Base-by-base conservation (phyloP, 2,888 invertebrate genomes). In the Peribatodes rhomboidaria region DNA sequence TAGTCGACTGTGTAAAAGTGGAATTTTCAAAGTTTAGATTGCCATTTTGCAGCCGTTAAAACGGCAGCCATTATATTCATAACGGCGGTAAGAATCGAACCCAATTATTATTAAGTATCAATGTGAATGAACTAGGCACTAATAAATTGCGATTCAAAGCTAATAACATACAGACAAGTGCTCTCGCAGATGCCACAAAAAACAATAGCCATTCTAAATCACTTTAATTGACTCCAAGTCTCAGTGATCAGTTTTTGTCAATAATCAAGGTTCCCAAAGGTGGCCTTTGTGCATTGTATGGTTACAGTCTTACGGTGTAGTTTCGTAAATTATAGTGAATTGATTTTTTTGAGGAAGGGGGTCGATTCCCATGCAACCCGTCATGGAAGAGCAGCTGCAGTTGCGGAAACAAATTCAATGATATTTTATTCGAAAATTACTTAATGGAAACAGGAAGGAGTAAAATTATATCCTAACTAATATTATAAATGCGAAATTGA, bases 331-430 rank as follows among this genome's bases (percentile, higher is more conserved):
- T 65, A 64, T 64, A 71, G 66, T 57, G 47, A 76, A 80, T 78
- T 73, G 75, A 79, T 80, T 77, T 74, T 72, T 77, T 69, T 67
- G 77, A 78, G 81, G 80, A 81, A 71, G 72, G 49, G 65, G 71
- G 67, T 63, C 37, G 49, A 67, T 81, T 82, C 82, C 71, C 80
- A 81, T 78, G 66, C 65, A 68, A 71, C 57, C 59, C 73, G 76
- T 78, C 81, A 80, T 77, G 81, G 77, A 72, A 77, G 77, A 79
- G 68, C 76, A 78, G 75, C 70, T 77, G 75, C 69, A 74, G 74
- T 75, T 62, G 65, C 71, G 35, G 61, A 61, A 31, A 1, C 16
- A 42, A 27, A 27, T 4, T 6, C 3, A 6, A 27, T 27, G 6
- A 27, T 27, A 55, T 44, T 55, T 55, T 1, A 16, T 20, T 37